Base-by-base conservation (phyloP, 1,140 invertebrate species). In the Pseudomyrmex flavicornis region DNA sequence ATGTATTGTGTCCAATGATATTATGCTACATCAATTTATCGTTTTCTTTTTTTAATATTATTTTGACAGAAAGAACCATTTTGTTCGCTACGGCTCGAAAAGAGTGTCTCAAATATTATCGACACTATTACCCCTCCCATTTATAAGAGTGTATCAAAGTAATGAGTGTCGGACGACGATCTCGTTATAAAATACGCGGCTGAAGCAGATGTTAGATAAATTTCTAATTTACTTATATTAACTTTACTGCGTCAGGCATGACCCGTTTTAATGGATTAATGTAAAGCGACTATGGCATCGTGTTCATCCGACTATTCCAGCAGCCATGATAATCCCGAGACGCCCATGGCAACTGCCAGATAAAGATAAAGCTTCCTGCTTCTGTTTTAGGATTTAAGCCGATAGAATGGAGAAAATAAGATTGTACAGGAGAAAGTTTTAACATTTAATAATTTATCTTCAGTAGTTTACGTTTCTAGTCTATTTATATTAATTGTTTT, bases 151-250 rank as follows among this genome's bases (percentile, higher is more conserved):
- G 46, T 58, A 35, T 35, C 65, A 20, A 79, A 79, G 76, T 79
- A 79, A 79, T 79, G 76, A 79, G 76, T 22, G 35, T n/a, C 52
- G 76, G 65, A 46, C 65, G 52, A 13, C 46, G 68, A 82, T 85
- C 84, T 83, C 70, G 68, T 83, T 69, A 74, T 66, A 70, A 66
- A 76, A 75, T 59, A 69, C 12, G 35, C 62, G 63, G 61, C 35
- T 66, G 69, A 76, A 76, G 62, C 65, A 63, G 80, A 85, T 76
- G 80, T 46, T 68, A 83, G 84, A 85, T 85, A 83, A 83, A 83
- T 85, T 85, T 85, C 84, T 75, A 83, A 83, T 85, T 85, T 85
- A 83, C 84, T 85, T 83, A 65, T 75, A 82, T 83, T 74, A 83
- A 76, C 80, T 83, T 83, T 69, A 69, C 72, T 66, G 63, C 77